These are phyloP conservation scores for Paguma larvata DNA, from an alignment of 2,797 vertebrate species.

Conservation along the genomic window DNA sequence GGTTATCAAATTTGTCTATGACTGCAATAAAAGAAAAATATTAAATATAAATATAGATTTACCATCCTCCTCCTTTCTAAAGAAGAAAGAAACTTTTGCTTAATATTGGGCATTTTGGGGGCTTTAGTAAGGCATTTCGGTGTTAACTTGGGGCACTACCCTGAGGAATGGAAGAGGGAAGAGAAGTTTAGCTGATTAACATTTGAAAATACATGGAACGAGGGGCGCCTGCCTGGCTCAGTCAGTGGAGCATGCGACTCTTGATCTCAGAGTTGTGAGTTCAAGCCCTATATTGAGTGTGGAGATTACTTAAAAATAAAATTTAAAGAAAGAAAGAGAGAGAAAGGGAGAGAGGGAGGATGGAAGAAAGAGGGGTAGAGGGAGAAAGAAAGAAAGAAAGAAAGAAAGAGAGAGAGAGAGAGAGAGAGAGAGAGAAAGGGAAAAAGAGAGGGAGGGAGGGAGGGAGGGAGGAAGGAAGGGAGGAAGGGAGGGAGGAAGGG, in stretches of 20 bases:
- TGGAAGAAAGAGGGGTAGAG: too few relatives aligned
- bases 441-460: accelerated
- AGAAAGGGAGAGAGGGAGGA: too few relatives aligned
- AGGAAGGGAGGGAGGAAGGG: too few relatives aligned
- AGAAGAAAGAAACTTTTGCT: not conserved
- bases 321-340: too few relatives aligned
- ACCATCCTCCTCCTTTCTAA: not conserved
- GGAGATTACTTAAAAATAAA: too few relatives aligned
- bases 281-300: too few relatives aligned
- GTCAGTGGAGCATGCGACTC: too few relatives aligned
- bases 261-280: too few relatives aligned
- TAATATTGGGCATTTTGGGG: not conserved
- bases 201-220: not conserved
- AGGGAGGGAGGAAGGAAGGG: too few relatives aligned
- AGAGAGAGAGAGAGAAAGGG: too few relatives aligned
- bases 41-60: not conserved
- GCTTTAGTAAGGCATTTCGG: not conserved
- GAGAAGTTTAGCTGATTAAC: not conserved
- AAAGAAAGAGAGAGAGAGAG: accelerated
- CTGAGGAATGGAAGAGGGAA: not conserved
- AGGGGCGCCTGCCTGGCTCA: too few relatives aligned
- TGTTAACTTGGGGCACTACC: not conserved
- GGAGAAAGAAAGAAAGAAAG: too few relatives aligned
- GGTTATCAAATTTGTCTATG: not conserved
- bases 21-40: conserved; percentile 27